Evolutionary conservation across 2,797 vertebrate species (phyloP).

Genomic region (Protonibea diacanthus): DNA sequence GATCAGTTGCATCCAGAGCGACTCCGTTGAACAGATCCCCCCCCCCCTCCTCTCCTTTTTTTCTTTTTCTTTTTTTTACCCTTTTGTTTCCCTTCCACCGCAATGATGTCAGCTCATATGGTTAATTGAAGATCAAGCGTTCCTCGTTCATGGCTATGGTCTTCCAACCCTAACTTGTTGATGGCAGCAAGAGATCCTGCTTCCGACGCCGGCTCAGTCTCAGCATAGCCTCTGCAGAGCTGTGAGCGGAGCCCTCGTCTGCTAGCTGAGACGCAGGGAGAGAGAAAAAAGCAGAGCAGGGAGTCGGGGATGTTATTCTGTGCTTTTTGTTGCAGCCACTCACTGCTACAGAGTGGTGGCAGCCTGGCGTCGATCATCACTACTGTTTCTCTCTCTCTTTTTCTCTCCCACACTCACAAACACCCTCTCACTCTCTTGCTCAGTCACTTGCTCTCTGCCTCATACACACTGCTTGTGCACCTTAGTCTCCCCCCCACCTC

Average conservation of each 20-base stretch:
- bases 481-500: constrained; percentile 79
- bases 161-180: constrained; percentile 96
- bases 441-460: constrained; percentile 89
- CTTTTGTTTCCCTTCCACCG: constrained; percentile 77
- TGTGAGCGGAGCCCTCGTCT: constrained; percentile 94
- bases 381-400: constrained; percentile 94
- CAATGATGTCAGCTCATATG: constrained; percentile 85
- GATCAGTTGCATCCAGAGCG: constrained; percentile 84
- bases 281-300: constrained; percentile 84
- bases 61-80: constrained; percentile 66
- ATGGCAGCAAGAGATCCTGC: constrained; percentile 88
- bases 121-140: constrained; percentile 89
- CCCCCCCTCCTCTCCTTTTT: constrained; percentile 49
- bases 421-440: constrained; percentile 90
- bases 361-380: constrained; percentile 98
- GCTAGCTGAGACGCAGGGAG: constrained; percentile 91
- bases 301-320: constrained; percentile 88
- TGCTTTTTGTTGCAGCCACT: constrained; percentile 98
- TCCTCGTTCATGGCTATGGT: constrained; percentile 86
- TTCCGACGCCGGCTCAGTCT: constrained; percentile 90
- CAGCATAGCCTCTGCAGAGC: constrained; percentile 92
- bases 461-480: constrained; percentile 81
- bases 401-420: constrained; percentile 68
- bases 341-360: constrained; percentile 97
- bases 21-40: constrained; percentile 72